Base-by-base conservation (phyloP, 2,888 invertebrate species). In the Epicampocera succincta region DNA sequence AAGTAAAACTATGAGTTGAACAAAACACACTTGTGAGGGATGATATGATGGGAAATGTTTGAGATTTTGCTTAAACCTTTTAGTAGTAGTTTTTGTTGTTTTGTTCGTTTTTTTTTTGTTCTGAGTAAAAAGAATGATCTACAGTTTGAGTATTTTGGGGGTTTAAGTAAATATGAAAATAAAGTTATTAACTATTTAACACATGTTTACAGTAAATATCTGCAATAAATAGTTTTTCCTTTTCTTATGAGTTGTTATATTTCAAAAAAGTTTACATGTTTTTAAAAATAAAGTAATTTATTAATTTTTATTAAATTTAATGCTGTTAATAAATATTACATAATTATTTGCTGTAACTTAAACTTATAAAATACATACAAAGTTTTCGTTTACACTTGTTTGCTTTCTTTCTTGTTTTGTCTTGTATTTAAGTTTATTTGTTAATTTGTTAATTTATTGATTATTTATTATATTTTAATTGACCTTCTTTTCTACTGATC, bases 401-500 rank as follows among this genome's bases (percentile, higher is more conserved):
- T 6, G 17, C 15, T 46, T 46, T 1, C 42, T 58, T 63, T 81
- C 21, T 25, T n/a, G n/a, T n/a, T n/a, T n/a, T n/a, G n/a, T n/a
- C 19, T 69, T 75, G 54, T 29, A 15, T 15, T 66, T 75, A 63
- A 1, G 38, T 61, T 12, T 69, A 42, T 42, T 29, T 56, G 19
- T 76, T 48, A 12, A 42, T 42, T 29, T 56, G 19, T 76, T 48
- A 12, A 77, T 74, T 38, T 33, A 8, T 63, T 38, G 65, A 40
- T 48, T 19, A 72, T 75, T 54, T 68, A 33, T 58, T 66, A 66
- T 65, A 50, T 84, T 74, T 81, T 85, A 85, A 85, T 85, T 85
- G 85, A 85, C 85, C 84, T 85, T 80, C 81, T 83, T 85, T 85
- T 77, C 85, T 85, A 84, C 85, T 78, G 71, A 82, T 85, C 85